These are phyloP conservation scores for Parasteatoda tepidariorum DNA, from an alignment of 1,140 invertebrate species.

Conservation along the genomic window DNA sequence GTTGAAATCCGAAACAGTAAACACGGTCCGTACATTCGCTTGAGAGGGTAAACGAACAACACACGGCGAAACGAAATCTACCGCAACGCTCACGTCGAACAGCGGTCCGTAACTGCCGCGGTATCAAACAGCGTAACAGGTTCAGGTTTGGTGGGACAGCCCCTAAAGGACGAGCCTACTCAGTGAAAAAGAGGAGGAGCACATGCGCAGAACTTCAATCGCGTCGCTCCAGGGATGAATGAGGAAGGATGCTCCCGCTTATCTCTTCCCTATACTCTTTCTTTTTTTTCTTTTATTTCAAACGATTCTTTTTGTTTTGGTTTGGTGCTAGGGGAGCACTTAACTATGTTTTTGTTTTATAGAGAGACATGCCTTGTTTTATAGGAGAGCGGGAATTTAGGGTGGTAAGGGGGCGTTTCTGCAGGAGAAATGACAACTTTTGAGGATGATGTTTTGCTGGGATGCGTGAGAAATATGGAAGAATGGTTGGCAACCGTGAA, in stretches of 20 bases:
- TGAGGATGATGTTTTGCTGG: no score
- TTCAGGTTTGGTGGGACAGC: background rate
- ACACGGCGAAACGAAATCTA: background rate
- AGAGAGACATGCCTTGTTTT: background rate
- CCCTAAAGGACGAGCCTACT: conserved; percentile 6
- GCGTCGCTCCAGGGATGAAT: background rate
- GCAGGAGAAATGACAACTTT: background rate
- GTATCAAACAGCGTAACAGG: background rate
- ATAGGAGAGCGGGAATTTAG: background rate
- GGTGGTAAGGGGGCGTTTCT: background rate
- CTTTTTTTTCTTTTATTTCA: background rate
- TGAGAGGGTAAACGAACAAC: background rate
- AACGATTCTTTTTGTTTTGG: background rate
- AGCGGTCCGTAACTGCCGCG: background rate
- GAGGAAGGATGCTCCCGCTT: background rate
- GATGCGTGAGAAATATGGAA: no score
- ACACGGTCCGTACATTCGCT: conserved; percentile 6
- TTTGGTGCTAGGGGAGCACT: background rate
- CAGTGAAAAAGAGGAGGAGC: conserved; percentile 17
- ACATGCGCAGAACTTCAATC: conserved; percentile 14
- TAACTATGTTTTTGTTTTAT: background rate
- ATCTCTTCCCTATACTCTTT: background rate
- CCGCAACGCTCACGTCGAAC: background rate
- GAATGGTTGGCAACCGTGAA: no score
- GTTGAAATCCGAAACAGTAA: conserved; percentile 1